A percentile compares a stretch with the other conserved stretches of the same genome.
Evolutionary conservation across 2,113 vertebrate species (phyloP).

Genomic region (Nannobrachium achirus): DNA sequence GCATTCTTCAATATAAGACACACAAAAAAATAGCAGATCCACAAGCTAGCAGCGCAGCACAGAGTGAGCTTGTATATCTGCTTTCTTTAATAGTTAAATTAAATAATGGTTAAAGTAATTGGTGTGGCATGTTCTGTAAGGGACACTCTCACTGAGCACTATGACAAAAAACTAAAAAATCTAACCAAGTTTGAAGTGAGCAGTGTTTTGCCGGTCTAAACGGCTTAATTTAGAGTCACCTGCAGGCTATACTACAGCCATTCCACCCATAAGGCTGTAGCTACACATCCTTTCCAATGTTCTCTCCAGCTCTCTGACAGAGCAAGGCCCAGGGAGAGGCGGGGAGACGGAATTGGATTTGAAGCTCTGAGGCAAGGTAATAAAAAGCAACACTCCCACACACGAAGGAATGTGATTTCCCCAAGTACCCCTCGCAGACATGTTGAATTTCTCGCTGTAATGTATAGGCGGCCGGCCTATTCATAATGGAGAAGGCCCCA

Average conservation of each 20-base stretch:
- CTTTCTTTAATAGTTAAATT: no score
- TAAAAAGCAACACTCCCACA: slow-evolving; percentile 80
- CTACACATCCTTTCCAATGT: slow-evolving; percentile 60
- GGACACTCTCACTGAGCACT: no score
- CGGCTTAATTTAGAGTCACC: slow-evolving; percentile 79
- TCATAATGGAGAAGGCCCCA: slow-evolving; percentile 67
- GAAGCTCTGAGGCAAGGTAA: slow-evolving; percentile 81
- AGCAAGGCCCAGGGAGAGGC: slow-evolving; percentile 58
- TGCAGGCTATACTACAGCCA: slow-evolving; percentile 67
- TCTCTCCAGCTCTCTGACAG: slow-evolving; percentile 62
- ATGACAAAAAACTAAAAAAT: no score
- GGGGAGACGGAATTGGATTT: slow-evolving; percentile 79
- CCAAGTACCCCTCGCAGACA: slow-evolving; percentile 79
- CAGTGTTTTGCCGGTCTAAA: no score
- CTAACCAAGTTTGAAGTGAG: no score
- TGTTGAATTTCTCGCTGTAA: slow-evolving; percentile 75
- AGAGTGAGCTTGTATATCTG: no score
- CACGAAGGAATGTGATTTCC: slow-evolving; percentile 81
- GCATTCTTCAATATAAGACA: no score
- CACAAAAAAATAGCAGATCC: no score
- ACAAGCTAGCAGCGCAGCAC: no score
- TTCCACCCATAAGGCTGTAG: slow-evolving; percentile 57
- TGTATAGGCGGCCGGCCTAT: slow-evolving; percentile 71
- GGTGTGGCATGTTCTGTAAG: no score
- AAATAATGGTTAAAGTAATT: no score